A percentile compares a stretch with the other conserved stretches of the same genome.
Evolutionary conservation across 1,140 invertebrate species (phyloP).

Genomic region (Euborellia annulipes): DNA sequence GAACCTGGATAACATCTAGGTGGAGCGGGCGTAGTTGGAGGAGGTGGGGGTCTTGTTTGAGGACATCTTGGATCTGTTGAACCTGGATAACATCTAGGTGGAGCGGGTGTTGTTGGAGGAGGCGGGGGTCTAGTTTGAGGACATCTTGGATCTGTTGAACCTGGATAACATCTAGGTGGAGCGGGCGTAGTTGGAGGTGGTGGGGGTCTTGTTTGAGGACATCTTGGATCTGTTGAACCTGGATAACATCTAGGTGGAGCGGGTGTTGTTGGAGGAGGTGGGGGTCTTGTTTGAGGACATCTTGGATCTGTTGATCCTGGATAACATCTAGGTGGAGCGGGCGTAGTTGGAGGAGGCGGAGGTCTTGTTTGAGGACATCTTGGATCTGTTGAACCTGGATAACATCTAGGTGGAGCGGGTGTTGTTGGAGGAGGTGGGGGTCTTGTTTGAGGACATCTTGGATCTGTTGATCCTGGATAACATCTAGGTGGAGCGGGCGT

Average conservation of each 20-base stretch:
- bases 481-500: conserved; percentile 22
- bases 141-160: conserved; percentile 17
- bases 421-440: conserved; percentile 35
- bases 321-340: conserved; percentile 15
- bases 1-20: no score
- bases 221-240: conserved; percentile 19
- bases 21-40: no score
- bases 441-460: conserved; percentile 36
- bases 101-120: conserved; percentile 9
- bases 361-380: conserved; percentile 23
- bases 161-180: conserved; percentile 19
- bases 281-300: conserved; percentile 14
- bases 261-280: conserved; percentile 15
- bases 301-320: conserved; percentile 19
- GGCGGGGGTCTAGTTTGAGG: conserved; percentile 1
- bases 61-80: not conserved
- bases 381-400: conserved; percentile 26
- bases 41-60: no score
- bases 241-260: conserved; percentile 5
- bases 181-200: conserved; percentile 7
- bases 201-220: conserved; percentile 7
- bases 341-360: conserved; percentile 16
- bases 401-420: conserved; percentile 16
- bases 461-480: conserved; percentile 39
- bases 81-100: conserved; percentile 9